phyloP scores from a whole-genome alignment of 2,797 vertebrate genomes.

The Microctenopoma lineatum region DNA sequence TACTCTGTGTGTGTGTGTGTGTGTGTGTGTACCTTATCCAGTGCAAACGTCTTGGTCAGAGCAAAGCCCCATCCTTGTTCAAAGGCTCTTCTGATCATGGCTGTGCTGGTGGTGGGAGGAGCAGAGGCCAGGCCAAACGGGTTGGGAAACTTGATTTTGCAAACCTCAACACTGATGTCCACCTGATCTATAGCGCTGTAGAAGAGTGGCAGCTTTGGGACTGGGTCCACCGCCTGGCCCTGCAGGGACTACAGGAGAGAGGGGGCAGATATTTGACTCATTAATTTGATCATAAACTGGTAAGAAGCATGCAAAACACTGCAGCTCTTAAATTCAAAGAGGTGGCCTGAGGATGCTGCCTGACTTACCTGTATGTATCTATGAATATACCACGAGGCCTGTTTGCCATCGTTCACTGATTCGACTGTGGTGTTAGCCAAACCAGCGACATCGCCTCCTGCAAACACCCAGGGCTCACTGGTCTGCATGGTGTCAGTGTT shows the following conservation, averaged over 20 bases:
- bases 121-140: slow-evolving; percentile 96
- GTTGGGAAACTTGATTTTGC: slow-evolving; percentile 90
- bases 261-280: not conserved
- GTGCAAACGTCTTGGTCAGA: slow-evolving; percentile 93
- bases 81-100: slow-evolving; percentile 95
- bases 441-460: slow-evolving; percentile 91
- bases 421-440: slow-evolving; percentile 94
- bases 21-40: slow-evolving; percentile 87
- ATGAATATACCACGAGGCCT: slow-evolving; percentile 96
- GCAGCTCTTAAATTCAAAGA: not conserved
- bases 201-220: slow-evolving; percentile 89
- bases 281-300: not conserved
- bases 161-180: slow-evolving; percentile 91
- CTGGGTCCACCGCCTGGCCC: slow-evolving; percentile 76
- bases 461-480: slow-evolving; percentile 94
- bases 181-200: slow-evolving; percentile 89
- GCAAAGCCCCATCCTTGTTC: slow-evolving; percentile 94
- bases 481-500: slow-evolving; percentile 93
- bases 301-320: not conserved
- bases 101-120: slow-evolving; percentile 89
- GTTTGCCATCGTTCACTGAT: slow-evolving; percentile 96
- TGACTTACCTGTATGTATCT: slow-evolving; percentile 90
- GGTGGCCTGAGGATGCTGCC: not conserved
- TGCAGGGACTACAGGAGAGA: slow-evolving; percentile 80
- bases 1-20: not conserved